Base-by-base conservation (phyloP, 2,888 invertebrate species). In the Ophion ellenae region DNA sequence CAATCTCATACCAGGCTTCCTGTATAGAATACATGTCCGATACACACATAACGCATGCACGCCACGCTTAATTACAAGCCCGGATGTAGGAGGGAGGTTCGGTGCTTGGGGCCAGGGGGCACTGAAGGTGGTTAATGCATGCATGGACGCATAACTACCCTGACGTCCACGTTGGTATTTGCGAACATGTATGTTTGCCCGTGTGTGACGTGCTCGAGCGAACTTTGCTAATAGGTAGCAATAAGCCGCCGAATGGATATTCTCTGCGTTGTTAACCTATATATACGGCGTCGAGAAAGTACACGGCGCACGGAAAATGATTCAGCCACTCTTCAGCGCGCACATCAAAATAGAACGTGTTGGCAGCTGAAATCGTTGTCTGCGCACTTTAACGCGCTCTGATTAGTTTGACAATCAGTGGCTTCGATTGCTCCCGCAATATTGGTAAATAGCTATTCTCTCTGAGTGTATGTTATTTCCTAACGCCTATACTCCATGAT, bases 181-280 rank as follows among this genome's bases (percentile, higher is more conserved):
- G 70, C 81, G 17, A 63, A 45, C 74, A 20, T 70, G 79, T 10
- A 47, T 63, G 74, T 75, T 83, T 80, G 71, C 59, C 64, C 78
- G 61, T 64, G 24, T 61, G 70, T 75, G 36, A 73, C 79, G 78
- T 66, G 63, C 66, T 75, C 81, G 77, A 81, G 81, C 47, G 77
- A 67, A 81, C 81, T 85, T 74, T 78, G 36, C 76, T 79, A 85
- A 82, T 82, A 75, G 85, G 64, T 78, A 74, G 77, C 81, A 84
- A 64, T 20, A 71, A 80, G 24, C 71, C 36, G 59, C 63, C 47
- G 63, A 64, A 64, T 45, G 45, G 75, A 75, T 75, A 64, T 75
- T 75, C 28, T 28, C 63, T 14, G 20, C 63, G 45, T 59, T 63
- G 17, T 63, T 75, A 64, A 47, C 45, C 10, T 14, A 59, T 17